phyloP scores from a whole-genome alignment of 2,797 vertebrate species.

The Chelidonichthys spinosus region DNA sequence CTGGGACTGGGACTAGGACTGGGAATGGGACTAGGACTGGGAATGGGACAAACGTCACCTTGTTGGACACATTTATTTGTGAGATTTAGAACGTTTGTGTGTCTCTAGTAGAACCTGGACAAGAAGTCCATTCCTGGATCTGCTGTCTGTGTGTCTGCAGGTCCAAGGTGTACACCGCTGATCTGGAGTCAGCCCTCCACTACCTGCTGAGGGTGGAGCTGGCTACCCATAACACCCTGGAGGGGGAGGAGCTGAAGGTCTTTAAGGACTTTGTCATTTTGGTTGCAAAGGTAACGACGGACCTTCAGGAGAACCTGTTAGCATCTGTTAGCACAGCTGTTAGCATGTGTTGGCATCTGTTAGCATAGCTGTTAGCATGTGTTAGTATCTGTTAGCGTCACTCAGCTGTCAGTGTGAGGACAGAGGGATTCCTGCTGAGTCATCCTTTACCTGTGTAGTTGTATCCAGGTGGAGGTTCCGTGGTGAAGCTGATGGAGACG shows the following conservation, averaged over 20 bases:
- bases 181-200: constrained; percentile 94
- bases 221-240: constrained; percentile 86
- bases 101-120: background rate
- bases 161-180: constrained; percentile 89
- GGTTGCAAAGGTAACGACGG: constrained; percentile 88
- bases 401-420: too few species aligned
- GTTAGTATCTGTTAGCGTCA: too few species aligned
- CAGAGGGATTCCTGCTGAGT: too few species aligned
- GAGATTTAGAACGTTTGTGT: too few species aligned
- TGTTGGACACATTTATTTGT: too few species aligned
- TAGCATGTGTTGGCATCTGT: too few species aligned
- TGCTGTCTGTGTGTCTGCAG: constrained; percentile 67
- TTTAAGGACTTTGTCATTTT: constrained; percentile 92
- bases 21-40: too few species aligned
- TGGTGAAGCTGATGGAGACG: constrained; percentile 92
- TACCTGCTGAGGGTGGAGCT: constrained; percentile 93
- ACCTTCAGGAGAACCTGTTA: background rate
- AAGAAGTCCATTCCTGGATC: too few species aligned
- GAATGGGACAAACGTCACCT: too few species aligned
- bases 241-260: constrained; percentile 89
- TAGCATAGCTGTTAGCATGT: too few species aligned
- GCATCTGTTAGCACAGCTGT: too few species aligned
- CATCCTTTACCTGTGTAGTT: constrained; percentile 50
- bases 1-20: too few species aligned
- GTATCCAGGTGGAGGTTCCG: constrained; percentile 88